Base-by-base conservation (phyloP, 2,888 invertebrate genomes). In the Drosophila barbarae region DNA sequence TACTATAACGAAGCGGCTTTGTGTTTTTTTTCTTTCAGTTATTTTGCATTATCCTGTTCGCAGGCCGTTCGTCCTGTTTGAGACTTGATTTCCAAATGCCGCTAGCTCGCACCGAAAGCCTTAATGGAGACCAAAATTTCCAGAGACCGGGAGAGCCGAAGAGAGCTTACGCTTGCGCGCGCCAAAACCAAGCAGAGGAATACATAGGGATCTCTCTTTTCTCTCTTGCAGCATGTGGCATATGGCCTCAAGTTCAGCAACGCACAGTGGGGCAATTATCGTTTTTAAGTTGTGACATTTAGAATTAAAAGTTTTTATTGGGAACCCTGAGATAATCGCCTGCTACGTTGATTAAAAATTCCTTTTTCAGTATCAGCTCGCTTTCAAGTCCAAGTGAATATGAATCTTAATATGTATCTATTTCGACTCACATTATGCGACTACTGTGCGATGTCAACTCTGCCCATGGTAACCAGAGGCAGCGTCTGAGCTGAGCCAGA, bases 151-250 rank as follows among this genome's bases (percentile, higher is more conserved):
- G 44, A 76, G 61, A 60, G 49, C 46, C 21, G 56, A 39, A 50
- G 47, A 46, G 69, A 70, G 70, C 73, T 70, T 76, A 72, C 69
- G 76, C 80, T 78, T 83, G 79, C 85, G 85, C 83, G 83, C 83
- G 85, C 85, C 69, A 82, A 82, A 79, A 56, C 3, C 55, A n/a
- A 55, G 69, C 53, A 26, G 69, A 46, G 69, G 70, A 70, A 76
- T 76, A 59, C 42, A 58, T 21, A 46, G 69, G 67, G 52, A 69
- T 67, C 69, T 46, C 54, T 23, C 49, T 44, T 38, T n/a, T 42
- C 44, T 56, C 65, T 38, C 60, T 28, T 28, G 21, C 56, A 69
- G 57, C 71, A 82, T 80, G 71, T 76, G 76, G 79, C 76, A 71
- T 73, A 72, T 72, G 69, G 12, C 38, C 34, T 41, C 53, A 38